These are phyloP conservation scores for Monochamus saltuarius DNA, from an alignment of 1,140 invertebrate genomes.

Conservation along the genomic window DNA sequence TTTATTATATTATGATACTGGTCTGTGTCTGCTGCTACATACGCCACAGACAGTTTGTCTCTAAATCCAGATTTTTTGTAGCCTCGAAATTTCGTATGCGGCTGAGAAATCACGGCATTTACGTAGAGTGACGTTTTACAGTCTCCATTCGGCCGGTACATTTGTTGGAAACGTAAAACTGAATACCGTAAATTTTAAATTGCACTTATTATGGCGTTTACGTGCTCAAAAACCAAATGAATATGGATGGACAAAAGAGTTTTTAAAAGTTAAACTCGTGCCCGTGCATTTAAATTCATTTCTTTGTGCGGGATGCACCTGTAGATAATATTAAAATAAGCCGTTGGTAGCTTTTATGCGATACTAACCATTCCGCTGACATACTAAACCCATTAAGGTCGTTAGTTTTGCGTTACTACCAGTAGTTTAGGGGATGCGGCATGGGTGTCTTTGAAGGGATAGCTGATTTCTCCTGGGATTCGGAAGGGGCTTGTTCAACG, in stretches of 20 bases:
- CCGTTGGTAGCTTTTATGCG: not conserved
- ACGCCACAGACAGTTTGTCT: too few species aligned
- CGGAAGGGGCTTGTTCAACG: too few species aligned
- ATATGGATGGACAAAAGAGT: slow-evolving; percentile 24
- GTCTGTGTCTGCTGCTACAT: too few species aligned
- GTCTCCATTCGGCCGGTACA: not conserved
- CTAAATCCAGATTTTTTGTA: too few species aligned
- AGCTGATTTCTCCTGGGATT: too few species aligned
- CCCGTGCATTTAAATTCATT: slow-evolving; percentile 25
- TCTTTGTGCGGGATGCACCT: slow-evolving; percentile 25
- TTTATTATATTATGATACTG: too few species aligned
- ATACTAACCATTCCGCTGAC: not conserved
- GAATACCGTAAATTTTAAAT: slow-evolving; percentile 29
- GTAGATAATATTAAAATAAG: slow-evolving; percentile 27
- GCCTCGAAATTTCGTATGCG: too few species aligned
- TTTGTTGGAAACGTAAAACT: slow-evolving; percentile 22
- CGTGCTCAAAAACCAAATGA: slow-evolving; percentile 30
- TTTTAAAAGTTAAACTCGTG: slow-evolving; percentile 22
- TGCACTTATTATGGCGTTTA: slow-evolving; percentile 30
- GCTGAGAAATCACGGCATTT: too few species aligned
- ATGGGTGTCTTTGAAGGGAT: too few species aligned
- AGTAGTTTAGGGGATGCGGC: too few species aligned
- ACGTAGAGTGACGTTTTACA: not conserved
- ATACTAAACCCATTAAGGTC: not conserved
- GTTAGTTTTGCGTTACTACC: too few species aligned